Percentiles rank a stretch among this genome's conserved stretches.
Conservation (phyloP, 2,113 vertebrate genomes). For the Notiomystis cincta region DNA sequence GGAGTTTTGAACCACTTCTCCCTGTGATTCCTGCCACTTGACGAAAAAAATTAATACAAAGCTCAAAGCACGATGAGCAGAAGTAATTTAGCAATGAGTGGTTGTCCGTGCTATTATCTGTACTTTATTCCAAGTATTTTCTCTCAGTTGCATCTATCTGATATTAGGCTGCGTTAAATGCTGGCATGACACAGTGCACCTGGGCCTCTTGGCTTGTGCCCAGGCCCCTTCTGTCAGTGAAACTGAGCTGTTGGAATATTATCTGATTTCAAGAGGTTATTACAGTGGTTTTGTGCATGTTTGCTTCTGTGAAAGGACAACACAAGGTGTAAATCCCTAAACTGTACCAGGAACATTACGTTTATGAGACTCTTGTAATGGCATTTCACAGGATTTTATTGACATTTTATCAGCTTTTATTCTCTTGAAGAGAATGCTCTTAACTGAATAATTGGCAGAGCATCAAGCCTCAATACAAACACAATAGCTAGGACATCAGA, state of each 20-base stretch:
- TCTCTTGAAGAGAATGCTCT: slow-evolving; percentile 34
- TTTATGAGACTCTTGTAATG: slow-evolving; percentile 52
- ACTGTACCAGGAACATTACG: slow-evolving; percentile 21
- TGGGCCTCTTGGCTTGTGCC: slow-evolving; percentile 74
- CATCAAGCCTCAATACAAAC: slow-evolving; percentile 21
- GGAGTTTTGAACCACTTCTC: slow-evolving; percentile 72
- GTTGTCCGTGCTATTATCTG: slow-evolving; percentile 80
- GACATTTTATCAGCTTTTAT: slow-evolving; percentile 59
- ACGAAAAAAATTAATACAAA: slow-evolving; percentile 92
- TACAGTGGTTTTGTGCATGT: slow-evolving; percentile 54
- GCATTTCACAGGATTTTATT: slow-evolving; percentile 57
- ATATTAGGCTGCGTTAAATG: slow-evolving; percentile 73
- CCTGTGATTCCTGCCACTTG: slow-evolving; percentile 80
- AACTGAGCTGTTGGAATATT: slow-evolving; percentile 71
- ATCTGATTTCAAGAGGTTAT: slow-evolving; percentile 75
- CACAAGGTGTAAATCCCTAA: slow-evolving; percentile 69
- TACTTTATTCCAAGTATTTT: slow-evolving; percentile 74
- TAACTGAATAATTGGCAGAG: slow-evolving; percentile 36
- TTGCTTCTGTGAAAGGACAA: slow-evolving; percentile 64
- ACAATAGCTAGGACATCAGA: background rate
- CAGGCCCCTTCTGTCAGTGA: slow-evolving; percentile 69
- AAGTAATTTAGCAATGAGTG: slow-evolving; percentile 86
- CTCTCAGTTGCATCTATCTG: slow-evolving; percentile 66
- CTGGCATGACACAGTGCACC: slow-evolving; percentile 70
- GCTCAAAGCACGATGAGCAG: slow-evolving; percentile 79